These are phyloP conservation scores for Pangasianodon hypophthalmus DNA, from an alignment of 2,113 vertebrate species.

Conservation along the genomic window DNA sequence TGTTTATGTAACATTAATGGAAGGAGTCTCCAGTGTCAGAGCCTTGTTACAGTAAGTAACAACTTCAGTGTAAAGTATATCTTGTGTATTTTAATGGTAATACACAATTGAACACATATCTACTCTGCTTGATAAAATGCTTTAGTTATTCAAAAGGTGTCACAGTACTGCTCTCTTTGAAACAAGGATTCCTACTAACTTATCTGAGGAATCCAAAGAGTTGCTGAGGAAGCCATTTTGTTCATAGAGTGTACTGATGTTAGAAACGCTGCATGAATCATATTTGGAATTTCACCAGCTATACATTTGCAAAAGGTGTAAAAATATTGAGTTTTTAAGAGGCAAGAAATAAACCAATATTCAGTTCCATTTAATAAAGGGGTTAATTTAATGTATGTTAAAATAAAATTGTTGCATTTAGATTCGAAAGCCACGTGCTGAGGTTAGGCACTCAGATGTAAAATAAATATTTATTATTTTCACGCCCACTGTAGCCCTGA, in stretches of 20 bases:
- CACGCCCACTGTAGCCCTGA: not conserved
- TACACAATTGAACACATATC: not conserved
- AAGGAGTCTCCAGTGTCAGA: no score
- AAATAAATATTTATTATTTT: constrained; percentile 5
- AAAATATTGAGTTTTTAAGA: not conserved
- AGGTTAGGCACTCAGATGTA: not conserved
- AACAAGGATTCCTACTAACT: not conserved
- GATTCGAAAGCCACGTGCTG: not conserved
- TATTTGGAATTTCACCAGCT: not conserved
- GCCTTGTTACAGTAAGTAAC: no score
- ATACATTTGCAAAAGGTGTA: not conserved
- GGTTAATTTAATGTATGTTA: not conserved
- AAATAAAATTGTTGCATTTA: not conserved
- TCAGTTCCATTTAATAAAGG: not conserved
- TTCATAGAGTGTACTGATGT: not conserved
- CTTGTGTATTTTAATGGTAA: not conserved
- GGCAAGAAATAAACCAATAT: not conserved
- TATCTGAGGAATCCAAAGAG: not conserved
- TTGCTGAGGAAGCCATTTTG: not conserved
- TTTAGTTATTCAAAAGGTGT: not conserved
- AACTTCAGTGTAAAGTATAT: not conserved
- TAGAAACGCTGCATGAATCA: not conserved
- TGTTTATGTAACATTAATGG: no score
- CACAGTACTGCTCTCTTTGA: no score
- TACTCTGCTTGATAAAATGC: not conserved